These are phyloP conservation scores for Hirtodrosophila cameraria DNA, from an alignment of 2,888 invertebrate genomes.

Conservation along the genomic window DNA sequence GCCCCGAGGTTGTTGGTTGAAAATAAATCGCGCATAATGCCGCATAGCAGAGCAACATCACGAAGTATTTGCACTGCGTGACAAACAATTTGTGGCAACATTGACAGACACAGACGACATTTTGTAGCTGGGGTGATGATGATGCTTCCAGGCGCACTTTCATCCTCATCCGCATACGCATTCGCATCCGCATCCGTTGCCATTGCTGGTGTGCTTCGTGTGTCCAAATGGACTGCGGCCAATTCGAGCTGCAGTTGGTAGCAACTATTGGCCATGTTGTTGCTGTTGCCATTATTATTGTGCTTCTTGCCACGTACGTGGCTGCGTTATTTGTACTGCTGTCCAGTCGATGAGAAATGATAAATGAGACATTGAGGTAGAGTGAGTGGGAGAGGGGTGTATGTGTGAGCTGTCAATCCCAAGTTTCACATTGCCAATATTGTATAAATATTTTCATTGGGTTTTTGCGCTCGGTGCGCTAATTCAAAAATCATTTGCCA, in stretches of 20 bases:
- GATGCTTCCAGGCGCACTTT: neutral
- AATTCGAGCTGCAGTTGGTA: conserved; percentile 33
- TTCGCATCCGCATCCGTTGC: conserved; percentile 28
- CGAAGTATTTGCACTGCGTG: conserved; percentile 85
- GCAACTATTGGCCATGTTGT: conserved; percentile 1
- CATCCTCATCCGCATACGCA: conserved; percentile 19
- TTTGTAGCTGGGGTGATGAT: neutral
- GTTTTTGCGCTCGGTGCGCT: conserved; percentile 36
- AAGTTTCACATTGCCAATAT: no score
- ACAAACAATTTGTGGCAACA: conserved; percentile 84
- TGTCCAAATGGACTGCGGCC: conserved; percentile 10
- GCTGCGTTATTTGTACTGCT: conserved; percentile 29
- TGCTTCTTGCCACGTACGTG: conserved; percentile 32
- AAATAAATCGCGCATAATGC: conserved; percentile 84
- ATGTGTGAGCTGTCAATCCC: conserved; percentile 8
- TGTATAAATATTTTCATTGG: conserved; percentile 61
- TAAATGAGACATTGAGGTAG: conserved; percentile 36
- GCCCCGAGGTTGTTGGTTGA: conserved; percentile 50
- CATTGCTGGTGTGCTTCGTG: conserved; percentile 12
- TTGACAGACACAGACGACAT: conserved; percentile 58
- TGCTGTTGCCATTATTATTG: conserved; percentile 11
- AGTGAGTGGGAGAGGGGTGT: neutral
- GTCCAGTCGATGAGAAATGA: conserved; percentile 33
- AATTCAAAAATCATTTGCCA: conserved; percentile 70
- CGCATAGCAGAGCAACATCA: conserved; percentile 83